Evolutionary conservation across 2,797 vertebrate genomes (phyloP).

Genomic region (Lutjanus argentimaculatus): DNA sequence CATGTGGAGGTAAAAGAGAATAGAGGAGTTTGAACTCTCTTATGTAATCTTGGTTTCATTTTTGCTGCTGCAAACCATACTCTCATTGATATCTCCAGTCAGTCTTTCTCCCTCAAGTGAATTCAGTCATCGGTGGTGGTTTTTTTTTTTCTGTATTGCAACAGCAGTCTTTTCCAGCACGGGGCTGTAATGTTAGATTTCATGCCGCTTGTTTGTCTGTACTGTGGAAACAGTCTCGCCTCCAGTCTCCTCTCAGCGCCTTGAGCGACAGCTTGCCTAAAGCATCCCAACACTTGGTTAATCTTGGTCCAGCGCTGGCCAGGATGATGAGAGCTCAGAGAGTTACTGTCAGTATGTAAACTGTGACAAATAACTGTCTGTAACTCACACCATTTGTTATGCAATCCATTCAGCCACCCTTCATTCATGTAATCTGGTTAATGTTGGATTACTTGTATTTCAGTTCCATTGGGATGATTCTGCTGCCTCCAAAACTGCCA

Average conservation of each 20-base stretch:
- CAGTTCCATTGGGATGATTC: background rate
- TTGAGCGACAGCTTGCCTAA: background rate
- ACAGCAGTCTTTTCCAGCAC: background rate
- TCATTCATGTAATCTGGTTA: background rate
- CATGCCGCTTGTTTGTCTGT: constrained; percentile 14
- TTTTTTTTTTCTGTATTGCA: background rate
- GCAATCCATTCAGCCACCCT: background rate
- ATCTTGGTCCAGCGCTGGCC: background rate
- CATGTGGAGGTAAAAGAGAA: background rate
- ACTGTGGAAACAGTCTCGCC: background rate
- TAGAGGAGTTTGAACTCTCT: constrained; percentile 18
- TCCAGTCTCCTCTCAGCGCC: background rate
- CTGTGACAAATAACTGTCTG: background rate
- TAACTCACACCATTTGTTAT: background rate
- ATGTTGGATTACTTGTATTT: background rate
- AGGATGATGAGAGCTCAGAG: background rate
- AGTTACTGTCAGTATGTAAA: background rate
- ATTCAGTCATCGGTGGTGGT: background rate
- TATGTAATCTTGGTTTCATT: constrained; percentile 28
- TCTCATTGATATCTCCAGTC: background rate
- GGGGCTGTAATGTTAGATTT: background rate
- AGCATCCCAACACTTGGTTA: background rate
- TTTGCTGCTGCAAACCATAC: background rate
- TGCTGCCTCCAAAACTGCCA: background rate
- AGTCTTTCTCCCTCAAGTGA: background rate